Base-by-base conservation (phyloP, 2,113 vertebrate genomes). In the Gavia stellata region DNA sequence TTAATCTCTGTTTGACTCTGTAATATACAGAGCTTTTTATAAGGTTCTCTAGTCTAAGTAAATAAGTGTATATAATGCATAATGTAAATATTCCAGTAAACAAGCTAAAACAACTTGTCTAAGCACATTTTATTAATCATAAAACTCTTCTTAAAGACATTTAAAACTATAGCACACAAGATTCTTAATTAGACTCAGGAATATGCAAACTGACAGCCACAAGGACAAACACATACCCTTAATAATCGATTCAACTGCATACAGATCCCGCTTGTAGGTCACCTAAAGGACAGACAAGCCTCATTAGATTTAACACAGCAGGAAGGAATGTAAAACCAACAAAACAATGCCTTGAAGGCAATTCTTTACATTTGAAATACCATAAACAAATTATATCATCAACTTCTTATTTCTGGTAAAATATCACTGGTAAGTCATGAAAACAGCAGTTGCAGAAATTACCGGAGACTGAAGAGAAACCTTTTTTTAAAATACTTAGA, bases 201-300 rank as follows among this genome's bases (percentile, higher is more conserved):
- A 92, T 87, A 95, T 40, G 86, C 79, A 95, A 97, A 96, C 66
- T 87, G 82, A 94, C 74, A 97, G 88, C 68, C 66, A 81, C 59
- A 96, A 97, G 90, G 96, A 96, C 36, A 44, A 96, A 96, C 58
- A 97, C 98, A 82, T 98, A 99, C 99, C 99, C 98, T 99, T 99
- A 98, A 99, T 98, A 93, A 99, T 98, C 10, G 98, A 99, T 97
- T 99, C 99, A 77, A 99, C 99, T 67, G 99, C 99, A 97, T 98
- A 99, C 94, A 99, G 97, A 98, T 99, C 99, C 89, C 98, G 94
- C 96, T 98, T 99, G 98, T 99, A 99, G 96, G 99, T 99, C 93
- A 99, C 99, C 99, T 99, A 96, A 74, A 97, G 97, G 97, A 97
- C 95, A 99, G 93, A 98, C 92, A 94, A 97, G 94, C 36, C 91